Evolutionary conservation across 2,888 invertebrate genomes (phyloP).

Genomic region (Eupithecia subumbrata): DNA sequence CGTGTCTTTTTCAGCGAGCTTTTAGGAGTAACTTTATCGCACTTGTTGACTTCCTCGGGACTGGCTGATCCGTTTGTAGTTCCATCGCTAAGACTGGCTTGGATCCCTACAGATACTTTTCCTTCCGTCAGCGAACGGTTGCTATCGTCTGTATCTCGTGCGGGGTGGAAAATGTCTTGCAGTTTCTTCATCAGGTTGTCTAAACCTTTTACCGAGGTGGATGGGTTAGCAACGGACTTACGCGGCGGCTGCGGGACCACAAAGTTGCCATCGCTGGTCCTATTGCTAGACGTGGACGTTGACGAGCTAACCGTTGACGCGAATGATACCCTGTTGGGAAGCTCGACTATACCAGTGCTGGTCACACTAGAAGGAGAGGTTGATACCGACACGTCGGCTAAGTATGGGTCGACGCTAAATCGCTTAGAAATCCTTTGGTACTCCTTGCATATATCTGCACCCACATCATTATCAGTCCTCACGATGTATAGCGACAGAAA

Average conservation of each 20-base stretch:
- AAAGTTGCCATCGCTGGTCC: slow-evolving; percentile 79
- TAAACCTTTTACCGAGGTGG: slow-evolving; percentile 74
- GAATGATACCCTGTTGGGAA: slow-evolving; percentile 75
- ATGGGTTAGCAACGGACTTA: slow-evolving; percentile 70
- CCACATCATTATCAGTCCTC: slow-evolving; percentile 75
- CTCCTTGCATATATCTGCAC: slow-evolving; percentile 78
- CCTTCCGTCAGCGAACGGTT: slow-evolving; percentile 67
- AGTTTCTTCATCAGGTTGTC: slow-evolving; percentile 74
- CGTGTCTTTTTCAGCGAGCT: slow-evolving; percentile 78
- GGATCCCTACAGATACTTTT: slow-evolving; percentile 74
- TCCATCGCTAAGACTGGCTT: slow-evolving; percentile 65
- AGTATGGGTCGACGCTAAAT: slow-evolving; percentile 76
- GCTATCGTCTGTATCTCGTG: slow-evolving; percentile 66
- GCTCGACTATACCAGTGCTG: slow-evolving; percentile 70
- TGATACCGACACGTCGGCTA: slow-evolving; percentile 73
- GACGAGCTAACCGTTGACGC: slow-evolving; percentile 76
- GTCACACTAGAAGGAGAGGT: slow-evolving; percentile 80
- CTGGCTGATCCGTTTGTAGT: slow-evolving; percentile 76
- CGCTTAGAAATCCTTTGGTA: slow-evolving; percentile 79
- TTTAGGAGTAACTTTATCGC: slow-evolving; percentile 80
- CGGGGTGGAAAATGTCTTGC: slow-evolving; percentile 74
- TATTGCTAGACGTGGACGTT: slow-evolving; percentile 69
- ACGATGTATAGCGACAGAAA: slow-evolving; percentile 76
- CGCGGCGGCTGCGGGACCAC: slow-evolving; percentile 79
- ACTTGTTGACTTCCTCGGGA: slow-evolving; percentile 71